phyloP scores from a whole-genome alignment of 2,113 vertebrate species.

The Callospermophilus lateralis region DNA sequence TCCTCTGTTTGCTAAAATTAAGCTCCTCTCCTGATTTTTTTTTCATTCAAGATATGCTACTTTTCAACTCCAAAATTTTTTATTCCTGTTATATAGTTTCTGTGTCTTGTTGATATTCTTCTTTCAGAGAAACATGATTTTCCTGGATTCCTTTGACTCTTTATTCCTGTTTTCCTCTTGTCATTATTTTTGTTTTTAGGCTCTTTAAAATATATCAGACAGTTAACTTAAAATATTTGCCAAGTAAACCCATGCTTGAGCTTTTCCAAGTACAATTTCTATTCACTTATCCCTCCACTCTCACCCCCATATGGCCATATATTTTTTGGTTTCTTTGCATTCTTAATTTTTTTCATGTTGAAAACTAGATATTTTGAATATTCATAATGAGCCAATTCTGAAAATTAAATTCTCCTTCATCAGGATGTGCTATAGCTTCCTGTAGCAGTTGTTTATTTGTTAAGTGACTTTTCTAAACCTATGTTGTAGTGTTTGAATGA shows the following conservation, averaged over 20 bases:
- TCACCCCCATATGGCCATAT: neutral
- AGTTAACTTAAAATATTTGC: neutral
- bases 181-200: too few species aligned
- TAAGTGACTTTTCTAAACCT: neutral
- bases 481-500: neutral
- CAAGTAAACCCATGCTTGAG: neutral
- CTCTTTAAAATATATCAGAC: neutral
- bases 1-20: too few species aligned
- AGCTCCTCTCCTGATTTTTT: too few species aligned
- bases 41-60: too few species aligned
- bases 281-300: neutral
- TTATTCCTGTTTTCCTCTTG: neutral
- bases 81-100: neutral
- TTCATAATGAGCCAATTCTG: neutral
- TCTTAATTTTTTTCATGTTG: neutral
- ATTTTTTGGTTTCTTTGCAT: neutral
- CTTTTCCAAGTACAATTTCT: neutral
- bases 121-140: neutral
- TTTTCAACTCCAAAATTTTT: neutral
- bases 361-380: neutral
- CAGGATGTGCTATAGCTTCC: neutral
- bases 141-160: neutral
- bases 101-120: neutral
- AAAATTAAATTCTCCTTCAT: neutral
- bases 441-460: neutral